These are phyloP conservation scores for Pseudolaguvia tuberculata DNA, from an alignment of 2,113 vertebrate species.

Conservation along the genomic window DNA sequence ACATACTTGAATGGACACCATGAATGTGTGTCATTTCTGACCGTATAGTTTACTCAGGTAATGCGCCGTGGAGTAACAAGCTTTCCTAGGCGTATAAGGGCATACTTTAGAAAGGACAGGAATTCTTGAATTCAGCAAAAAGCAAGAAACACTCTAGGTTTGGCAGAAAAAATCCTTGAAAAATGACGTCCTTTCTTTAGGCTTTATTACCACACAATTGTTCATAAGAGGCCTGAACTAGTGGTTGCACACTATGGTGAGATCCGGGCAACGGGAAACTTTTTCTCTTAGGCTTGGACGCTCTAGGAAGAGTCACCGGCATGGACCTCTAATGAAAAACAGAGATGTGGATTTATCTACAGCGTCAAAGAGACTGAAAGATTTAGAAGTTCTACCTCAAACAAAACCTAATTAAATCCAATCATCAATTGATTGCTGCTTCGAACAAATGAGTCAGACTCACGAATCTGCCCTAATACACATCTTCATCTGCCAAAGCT, in stretches of 20 bases:
- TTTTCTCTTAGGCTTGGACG: slow-evolving; percentile 18
- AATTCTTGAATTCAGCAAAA: slow-evolving; percentile 13
- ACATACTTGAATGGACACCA: background rate
- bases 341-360: slow-evolving; percentile 31
- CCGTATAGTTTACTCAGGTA: slow-evolving; percentile 11
- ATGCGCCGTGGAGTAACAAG: slow-evolving; percentile 26
- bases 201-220: slow-evolving; percentile 42
- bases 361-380: slow-evolving; percentile 6
- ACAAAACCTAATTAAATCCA: slow-evolving; percentile 44
- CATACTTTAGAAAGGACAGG: slow-evolving; percentile 9
- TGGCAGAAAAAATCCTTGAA: slow-evolving; percentile 30
- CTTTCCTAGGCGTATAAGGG: slow-evolving; percentile 9
- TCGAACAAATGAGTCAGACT: slow-evolving; percentile 38
- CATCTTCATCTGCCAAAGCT: slow-evolving; percentile 31
- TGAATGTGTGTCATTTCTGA: slow-evolving; percentile 25
- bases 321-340: slow-evolving; percentile 32
- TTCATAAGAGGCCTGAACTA: slow-evolving; percentile 7
- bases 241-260: slow-evolving; percentile 30
- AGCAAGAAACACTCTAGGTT: slow-evolving; percentile 11
- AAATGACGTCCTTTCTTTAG: slow-evolving; percentile 51
- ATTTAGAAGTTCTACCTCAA: slow-evolving; percentile 26
- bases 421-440: slow-evolving; percentile 37
- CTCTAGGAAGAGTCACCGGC: slow-evolving; percentile 30
- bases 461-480: slow-evolving; percentile 40
- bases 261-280: slow-evolving; percentile 14